Base-by-base conservation (phyloP, 2,797 vertebrate genomes). In the Chiroxiphia lanceolata region DNA sequence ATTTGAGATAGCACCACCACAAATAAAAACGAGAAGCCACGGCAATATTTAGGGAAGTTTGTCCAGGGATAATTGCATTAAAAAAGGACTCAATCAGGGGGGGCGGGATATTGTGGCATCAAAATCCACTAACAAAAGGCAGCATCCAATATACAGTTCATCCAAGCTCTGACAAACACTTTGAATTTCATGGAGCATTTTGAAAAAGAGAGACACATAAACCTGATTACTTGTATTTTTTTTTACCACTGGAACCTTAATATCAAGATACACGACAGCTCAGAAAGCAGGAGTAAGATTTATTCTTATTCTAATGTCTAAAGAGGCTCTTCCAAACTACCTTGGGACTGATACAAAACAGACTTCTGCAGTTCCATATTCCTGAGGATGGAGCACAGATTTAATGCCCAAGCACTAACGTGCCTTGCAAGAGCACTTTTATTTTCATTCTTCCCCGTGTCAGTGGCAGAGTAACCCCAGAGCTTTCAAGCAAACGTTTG, bases 401-500 rank as follows among this genome's bases (percentile, higher is more conserved):
- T 83, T 83, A 63, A 87, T 36, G 75, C 77, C 57, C 59, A 25
- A 63, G 57, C 26, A 67, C 70, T 63, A 29, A 47, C 3, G 19
- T 65, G 78, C 42, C 57, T 87, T 29, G 36, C 51, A 71, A 86
- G 45, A 44, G 34, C 33, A 11, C 53, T 76, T 82, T 77, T 64
- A 68, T 83, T 80, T 60, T 61, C 45, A 2, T 90, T 86, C 76
- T 78, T 34, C 13, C 83, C 65, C 48, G 36, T 81, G 87, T 72
- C 95, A 94, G 76, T 7, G 65, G 76, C 93, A 70, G 83, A 2
- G 70, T 63, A 90, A 93, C 47, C 85, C 93, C 91, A 77, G 91
- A 95, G 89, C 83, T 90, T 94, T 95, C 89, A 67, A 64, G 80
- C 47, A 63, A 61, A 92, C 13, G 3, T 56, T 94, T 92, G 57